Conservation (phyloP, 92 coral and sea anemone genomes). For the Pocillopora meandrina region DNA sequence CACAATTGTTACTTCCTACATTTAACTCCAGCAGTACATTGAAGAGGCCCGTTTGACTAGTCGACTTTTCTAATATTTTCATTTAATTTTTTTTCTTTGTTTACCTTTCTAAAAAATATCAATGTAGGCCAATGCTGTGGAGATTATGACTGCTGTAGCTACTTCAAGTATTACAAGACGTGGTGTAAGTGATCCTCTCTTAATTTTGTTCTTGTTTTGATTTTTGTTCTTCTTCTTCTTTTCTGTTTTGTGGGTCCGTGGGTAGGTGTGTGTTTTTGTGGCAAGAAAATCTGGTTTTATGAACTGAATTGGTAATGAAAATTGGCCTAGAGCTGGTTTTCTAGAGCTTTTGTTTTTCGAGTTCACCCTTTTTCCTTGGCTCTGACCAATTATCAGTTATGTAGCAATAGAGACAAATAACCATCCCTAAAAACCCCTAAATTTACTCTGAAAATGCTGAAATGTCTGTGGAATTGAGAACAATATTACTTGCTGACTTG, state of each 20-base stretch:
- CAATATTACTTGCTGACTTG: background rate
- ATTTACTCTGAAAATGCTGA: no score
- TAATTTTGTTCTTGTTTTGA: background rate
- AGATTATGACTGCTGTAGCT: conserved; percentile 69
- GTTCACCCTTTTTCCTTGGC: no score
- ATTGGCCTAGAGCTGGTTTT: no score
- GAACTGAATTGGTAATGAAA: no score
- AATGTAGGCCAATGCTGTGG: conserved; percentile 80
- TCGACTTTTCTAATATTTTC: background rate
- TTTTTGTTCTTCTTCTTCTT: background rate
- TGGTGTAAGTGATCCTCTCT: conserved; percentile 71
- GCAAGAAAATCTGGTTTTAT: no score
- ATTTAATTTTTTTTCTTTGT: background rate
- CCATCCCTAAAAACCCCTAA: no score
- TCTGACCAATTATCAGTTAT: no score
- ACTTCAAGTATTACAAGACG: conserved; percentile 76
- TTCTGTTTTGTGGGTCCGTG: background rate
- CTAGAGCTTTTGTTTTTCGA: no score
- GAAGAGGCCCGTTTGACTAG: background rate
- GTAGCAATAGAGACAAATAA: no score
- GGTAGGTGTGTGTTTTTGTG: no score
- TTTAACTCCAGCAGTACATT: background rate
- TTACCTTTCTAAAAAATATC: background rate
- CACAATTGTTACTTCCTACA: no score
- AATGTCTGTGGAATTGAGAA: no score